phyloP scores from a whole-genome alignment of 2,113 vertebrate species.

The Petroica traversi region DNA sequence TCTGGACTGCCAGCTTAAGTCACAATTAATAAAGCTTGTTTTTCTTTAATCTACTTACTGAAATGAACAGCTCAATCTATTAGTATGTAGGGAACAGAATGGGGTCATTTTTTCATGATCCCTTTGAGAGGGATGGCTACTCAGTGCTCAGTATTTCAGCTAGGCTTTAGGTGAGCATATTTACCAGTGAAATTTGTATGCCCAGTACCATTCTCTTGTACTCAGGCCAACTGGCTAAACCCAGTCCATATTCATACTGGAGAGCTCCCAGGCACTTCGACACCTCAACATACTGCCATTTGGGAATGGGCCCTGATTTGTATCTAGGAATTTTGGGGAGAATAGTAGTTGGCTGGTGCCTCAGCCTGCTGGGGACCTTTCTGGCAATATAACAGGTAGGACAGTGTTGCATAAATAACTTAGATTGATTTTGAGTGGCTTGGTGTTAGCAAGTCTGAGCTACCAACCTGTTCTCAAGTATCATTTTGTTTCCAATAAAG shows the following conservation, averaged over 20 bases:
- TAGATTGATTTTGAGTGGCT: neutral
- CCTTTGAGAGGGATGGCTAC: neutral
- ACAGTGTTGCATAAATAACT: neutral
- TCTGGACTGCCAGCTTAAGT: neutral
- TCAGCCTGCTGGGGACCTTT: neutral
- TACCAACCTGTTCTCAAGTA: neutral
- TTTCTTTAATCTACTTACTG: neutral
- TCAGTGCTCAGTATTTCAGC: neutral
- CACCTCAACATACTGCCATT: neutral
- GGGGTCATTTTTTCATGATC: neutral
- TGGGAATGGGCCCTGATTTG: neutral
- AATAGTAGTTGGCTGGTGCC: neutral
- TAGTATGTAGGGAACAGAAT: neutral
- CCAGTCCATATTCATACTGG: neutral
- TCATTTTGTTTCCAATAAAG: neutral
- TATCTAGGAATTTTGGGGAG: neutral
- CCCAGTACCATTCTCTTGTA: neutral
- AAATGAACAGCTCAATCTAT: neutral
- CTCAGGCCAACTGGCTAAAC: neutral
- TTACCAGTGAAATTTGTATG: neutral
- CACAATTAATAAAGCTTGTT: neutral
- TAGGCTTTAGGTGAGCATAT: neutral
- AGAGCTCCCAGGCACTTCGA: neutral
- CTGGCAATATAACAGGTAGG: neutral
- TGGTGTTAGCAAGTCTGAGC: neutral